phyloP scores from a whole-genome alignment of 92 coral and sea anemone genomes.

The Zoanthus sociatus region DNA sequence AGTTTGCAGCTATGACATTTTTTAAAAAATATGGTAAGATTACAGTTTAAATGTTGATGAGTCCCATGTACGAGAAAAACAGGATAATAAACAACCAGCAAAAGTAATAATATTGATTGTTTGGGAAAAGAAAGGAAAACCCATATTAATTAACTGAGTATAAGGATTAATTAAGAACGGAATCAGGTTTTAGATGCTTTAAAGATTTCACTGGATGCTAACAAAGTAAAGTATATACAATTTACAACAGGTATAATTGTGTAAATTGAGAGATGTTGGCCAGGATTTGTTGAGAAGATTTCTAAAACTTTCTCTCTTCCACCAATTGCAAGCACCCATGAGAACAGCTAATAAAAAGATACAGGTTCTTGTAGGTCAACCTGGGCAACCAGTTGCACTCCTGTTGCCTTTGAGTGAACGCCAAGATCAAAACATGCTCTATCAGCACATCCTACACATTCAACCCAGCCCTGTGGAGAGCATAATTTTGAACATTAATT shows the following conservation, averaged over 20 bases:
- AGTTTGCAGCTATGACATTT: background rate
- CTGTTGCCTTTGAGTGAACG: constrained; percentile 94
- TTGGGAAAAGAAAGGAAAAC: no score
- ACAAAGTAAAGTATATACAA: no score
- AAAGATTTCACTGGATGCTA: no score
- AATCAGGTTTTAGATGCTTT: no score
- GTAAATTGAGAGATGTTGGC: background rate
- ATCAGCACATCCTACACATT: constrained; percentile 98
- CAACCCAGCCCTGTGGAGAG: constrained; percentile 94
- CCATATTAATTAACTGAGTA: no score
- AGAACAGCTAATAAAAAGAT: constrained; percentile 61
- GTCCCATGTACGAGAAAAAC: no score
- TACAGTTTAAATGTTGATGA: no score
- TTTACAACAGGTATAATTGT: background rate
- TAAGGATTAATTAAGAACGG: no score
- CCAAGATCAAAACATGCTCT: constrained; percentile 94
- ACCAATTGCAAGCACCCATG: background rate
- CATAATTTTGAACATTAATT: background rate
- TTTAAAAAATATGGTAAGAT: no score
- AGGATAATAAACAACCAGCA: no score
- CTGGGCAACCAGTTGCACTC: constrained; percentile 93
- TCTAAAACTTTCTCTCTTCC: background rate
- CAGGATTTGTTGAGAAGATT: background rate
- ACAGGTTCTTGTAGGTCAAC: constrained; percentile 97
- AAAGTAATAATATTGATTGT: no score